phyloP scores from a whole-genome alignment of 2,888 invertebrate genomes.

The Osmoderma eremita region DNA sequence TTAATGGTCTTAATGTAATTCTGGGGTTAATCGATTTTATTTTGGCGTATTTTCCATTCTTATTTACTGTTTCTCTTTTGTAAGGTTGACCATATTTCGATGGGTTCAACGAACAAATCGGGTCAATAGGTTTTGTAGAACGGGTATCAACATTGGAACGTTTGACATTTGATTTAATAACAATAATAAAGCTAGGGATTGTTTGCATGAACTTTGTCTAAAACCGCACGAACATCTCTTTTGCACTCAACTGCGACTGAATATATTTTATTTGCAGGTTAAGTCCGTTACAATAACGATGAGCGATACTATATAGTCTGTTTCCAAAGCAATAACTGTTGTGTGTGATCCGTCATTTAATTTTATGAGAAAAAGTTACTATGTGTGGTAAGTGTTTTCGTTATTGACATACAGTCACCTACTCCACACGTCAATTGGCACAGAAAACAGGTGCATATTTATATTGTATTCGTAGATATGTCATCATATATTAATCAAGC shows the following conservation, averaged over 20 bases:
- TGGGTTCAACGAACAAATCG: constrained; percentile 21
- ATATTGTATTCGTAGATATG: no score
- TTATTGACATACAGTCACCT: no score
- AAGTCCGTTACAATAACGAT: no score
- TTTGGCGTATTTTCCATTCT: no score
- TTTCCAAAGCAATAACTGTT: no score
- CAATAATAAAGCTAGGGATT: background rate
- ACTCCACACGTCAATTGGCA: no score
- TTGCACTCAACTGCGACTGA: constrained; percentile 3
- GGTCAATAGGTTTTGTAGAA: constrained; percentile 37
- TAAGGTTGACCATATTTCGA: constrained; percentile 6
- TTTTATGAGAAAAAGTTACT: no score
- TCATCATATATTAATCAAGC: no score
- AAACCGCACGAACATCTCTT: background rate
- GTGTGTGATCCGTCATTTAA: no score
- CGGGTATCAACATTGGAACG: background rate
- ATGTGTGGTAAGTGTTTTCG: no score
- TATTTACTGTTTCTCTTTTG: background rate
- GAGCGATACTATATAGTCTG: background rate
- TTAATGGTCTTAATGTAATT: background rate
- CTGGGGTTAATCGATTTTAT: no score
- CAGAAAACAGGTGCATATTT: no score
- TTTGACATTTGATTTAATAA: background rate
- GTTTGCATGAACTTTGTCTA: constrained; percentile 9
- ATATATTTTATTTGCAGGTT: background rate